Base-by-base conservation (phyloP, 1,140 invertebrate genomes). In the Argopecten irradians region DNA sequence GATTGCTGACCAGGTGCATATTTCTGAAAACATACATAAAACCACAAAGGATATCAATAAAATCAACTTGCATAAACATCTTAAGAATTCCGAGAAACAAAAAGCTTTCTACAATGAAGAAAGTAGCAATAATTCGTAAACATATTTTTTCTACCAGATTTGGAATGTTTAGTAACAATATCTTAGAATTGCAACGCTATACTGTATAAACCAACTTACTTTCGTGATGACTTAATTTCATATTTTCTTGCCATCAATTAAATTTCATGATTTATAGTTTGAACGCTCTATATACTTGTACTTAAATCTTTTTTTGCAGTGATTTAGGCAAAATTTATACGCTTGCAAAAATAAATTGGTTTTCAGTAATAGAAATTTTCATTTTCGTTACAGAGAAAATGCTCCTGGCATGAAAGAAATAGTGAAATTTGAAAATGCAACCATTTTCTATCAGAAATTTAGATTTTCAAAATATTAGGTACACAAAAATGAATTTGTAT, bases 81-180 rank as follows among this genome's bases (percentile, higher is more conserved):
- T 28, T 3, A 28, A n/a, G n/a, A 28, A 71, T 28, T 71, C 22
- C 22, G 8, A 71, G 55, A 28, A 7, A 71, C n/a, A n/a, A 71
- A n/a, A 39, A 7, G n/a, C 1, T 28, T 71, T 46, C n/a, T 3
- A 71, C 55, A 71, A 71, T 71, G 28, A 71, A 71, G n/a, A 71
- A 71, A 71, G 16, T 7, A 71, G 55, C 8, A 28, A 71, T 71
- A 71, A 71, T 22, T 2, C 7, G 2, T 71, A 16, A 71, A 71
- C 55, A 71, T 71, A 22, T 28, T 28, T 71, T 71, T 71, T 71
- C 55, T 28, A 71, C n/a, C n/a, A 3, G 28, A 71, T 71, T 71
- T 71, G 55, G 55, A 71, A 71, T 71, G 55, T 71, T 71, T 71
- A 28, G 55, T 28, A 71, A 71, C 55, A 71, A 71, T 28, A 71